phyloP scores from a whole-genome alignment of 2,797 vertebrate species.

The Muraenolepis orangiensis region DNA sequence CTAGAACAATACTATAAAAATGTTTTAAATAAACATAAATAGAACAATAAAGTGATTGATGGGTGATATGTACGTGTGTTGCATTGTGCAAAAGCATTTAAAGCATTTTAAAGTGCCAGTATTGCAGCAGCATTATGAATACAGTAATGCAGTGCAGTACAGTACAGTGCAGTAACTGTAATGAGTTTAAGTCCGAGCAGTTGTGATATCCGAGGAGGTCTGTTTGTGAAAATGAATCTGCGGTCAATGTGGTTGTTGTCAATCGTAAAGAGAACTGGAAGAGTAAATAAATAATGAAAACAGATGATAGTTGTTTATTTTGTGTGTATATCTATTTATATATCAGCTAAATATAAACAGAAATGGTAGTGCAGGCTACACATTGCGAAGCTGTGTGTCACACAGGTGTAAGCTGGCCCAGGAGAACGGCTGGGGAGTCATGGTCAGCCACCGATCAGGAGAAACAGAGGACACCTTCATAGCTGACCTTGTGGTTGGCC shows the following conservation, averaged over 20 bases:
- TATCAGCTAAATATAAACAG: background rate
- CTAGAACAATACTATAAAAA: too few relatives aligned
- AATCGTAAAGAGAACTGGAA: background rate
- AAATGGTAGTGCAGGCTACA: background rate
- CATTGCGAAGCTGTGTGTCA: background rate
- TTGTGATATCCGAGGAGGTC: background rate
- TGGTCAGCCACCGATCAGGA: slow-evolving; percentile 93
- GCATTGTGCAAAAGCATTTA: too few relatives aligned
- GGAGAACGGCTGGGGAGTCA: slow-evolving; percentile 93
- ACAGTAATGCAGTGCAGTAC: too few relatives aligned
- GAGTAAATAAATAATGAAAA: background rate
- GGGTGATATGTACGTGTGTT: too few relatives aligned
- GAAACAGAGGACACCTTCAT: slow-evolving; percentile 94
- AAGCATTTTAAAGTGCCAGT: too few relatives aligned
- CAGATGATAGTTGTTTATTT: background rate
- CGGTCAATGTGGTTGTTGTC: background rate
- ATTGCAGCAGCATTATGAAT: too few relatives aligned
- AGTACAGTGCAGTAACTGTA: too few relatives aligned
- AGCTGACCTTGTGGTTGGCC: slow-evolving; percentile 90
- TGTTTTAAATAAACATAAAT: too few relatives aligned
- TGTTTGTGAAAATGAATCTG: background rate
- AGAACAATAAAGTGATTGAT: too few relatives aligned
- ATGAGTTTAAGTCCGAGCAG: too few relatives aligned
- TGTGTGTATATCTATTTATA: background rate
- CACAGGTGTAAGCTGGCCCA: slow-evolving; percentile 89